Conservation (phyloP, 2,113 vertebrate genomes). For the Cheirogaleus medius region DNA sequence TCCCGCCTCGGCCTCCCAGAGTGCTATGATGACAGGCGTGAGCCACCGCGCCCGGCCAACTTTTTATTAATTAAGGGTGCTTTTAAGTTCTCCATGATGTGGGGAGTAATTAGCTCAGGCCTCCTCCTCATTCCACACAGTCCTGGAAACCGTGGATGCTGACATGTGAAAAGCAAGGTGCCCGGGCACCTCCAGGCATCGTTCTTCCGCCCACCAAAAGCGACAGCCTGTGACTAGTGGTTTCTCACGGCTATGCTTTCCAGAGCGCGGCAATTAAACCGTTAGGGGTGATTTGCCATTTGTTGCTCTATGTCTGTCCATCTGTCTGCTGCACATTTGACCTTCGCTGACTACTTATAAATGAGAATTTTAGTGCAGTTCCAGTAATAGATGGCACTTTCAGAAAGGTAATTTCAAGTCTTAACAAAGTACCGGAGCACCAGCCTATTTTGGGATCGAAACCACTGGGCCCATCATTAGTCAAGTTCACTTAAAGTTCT, state of each 20-base stretch:
- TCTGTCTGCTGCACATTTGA: background rate
- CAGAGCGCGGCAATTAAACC: background rate
- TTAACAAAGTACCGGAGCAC: slow-evolving; percentile 63
- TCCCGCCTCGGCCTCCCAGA: no score
- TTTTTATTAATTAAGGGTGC: background rate
- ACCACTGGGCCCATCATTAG: slow-evolving; percentile 51
- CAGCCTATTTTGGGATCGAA: slow-evolving; percentile 31
- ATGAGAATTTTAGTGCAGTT: slow-evolving; percentile 22
- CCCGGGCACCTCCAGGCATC: background rate
- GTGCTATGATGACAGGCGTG: no score
- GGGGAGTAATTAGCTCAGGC: background rate
- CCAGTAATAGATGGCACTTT: slow-evolving; percentile 25
- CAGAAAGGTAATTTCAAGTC: slow-evolving; percentile 51
- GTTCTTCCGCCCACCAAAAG: background rate
- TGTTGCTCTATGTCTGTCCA: background rate
- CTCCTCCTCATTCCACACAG: background rate
- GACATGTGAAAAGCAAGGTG: background rate
- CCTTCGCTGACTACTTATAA: background rate
- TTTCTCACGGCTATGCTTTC: background rate
- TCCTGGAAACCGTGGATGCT: background rate
- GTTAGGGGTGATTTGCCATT: background rate
- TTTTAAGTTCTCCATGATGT: background rate
- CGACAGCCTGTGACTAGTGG: background rate
- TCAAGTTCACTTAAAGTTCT: slow-evolving; percentile 40
- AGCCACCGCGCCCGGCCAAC: background rate